Evolutionary conservation across 2,797 vertebrate genomes (phyloP).

Genomic region (Florisuga fusca): DNA sequence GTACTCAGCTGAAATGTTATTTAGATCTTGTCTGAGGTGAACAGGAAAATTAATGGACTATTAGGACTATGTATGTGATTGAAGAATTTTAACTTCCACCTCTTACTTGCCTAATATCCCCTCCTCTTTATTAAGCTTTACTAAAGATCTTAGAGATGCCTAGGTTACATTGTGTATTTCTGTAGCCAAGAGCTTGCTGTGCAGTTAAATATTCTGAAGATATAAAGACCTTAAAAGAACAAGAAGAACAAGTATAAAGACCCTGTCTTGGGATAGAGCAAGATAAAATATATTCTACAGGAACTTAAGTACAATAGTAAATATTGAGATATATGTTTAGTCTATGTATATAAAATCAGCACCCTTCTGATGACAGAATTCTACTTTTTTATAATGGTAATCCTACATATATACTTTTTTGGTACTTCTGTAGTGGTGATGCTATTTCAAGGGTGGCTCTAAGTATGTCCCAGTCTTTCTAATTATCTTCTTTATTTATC

Average conservation of each 20-base stretch:
- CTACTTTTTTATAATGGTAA: background rate
- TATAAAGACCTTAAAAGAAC: background rate
- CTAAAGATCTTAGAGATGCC: background rate
- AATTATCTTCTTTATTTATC: background rate
- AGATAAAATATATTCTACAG: background rate
- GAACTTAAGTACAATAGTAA: background rate
- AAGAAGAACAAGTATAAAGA: background rate
- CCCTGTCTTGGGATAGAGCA: background rate
- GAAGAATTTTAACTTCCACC: background rate
- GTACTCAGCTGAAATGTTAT: background rate
- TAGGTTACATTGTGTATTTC: background rate
- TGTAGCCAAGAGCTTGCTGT: background rate
- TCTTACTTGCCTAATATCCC: background rate
- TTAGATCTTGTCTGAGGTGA: background rate
- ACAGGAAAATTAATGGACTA: slow-evolving; percentile 14
- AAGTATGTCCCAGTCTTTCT: background rate
- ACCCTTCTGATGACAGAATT: background rate
- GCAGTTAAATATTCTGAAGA: background rate
- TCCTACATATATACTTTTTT: background rate
- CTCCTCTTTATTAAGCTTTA: background rate
- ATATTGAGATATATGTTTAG: background rate
- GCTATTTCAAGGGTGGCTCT: background rate
- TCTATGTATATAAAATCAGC: background rate
- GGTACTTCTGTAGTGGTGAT: background rate
- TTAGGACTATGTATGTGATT: background rate